Evolutionary conservation across 2,113 vertebrate genomes (phyloP).

Genomic region (Catharus minimus): DNA sequence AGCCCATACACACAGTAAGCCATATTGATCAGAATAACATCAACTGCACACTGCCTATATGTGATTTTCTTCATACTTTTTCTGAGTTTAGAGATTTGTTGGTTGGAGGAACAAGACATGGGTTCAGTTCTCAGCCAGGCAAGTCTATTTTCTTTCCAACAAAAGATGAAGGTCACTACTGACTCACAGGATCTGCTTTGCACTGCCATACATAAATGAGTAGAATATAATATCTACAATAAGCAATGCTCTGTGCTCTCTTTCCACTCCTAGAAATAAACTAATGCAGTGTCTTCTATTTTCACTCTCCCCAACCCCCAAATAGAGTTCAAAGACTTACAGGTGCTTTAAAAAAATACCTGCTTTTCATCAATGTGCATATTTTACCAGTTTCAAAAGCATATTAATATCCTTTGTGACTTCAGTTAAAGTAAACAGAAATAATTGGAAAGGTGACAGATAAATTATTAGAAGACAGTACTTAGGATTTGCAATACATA

Average conservation of each 20-base stretch:
- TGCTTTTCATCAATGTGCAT: conserved; percentile 37
- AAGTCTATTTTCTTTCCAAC: background rate
- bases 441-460: conserved; percentile 42
- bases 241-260: background rate
- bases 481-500: conserved; percentile 31
- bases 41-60: background rate
- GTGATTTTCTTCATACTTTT: background rate
- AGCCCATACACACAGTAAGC: rapidly evolving
- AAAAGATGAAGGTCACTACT: background rate
- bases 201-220: background rate
- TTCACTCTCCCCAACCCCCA: background rate
- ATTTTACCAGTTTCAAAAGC: conserved; percentile 59
- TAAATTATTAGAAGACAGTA: conserved; percentile 54
- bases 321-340: conserved; percentile 17
- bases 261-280: background rate
- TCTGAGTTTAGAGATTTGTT: background rate
- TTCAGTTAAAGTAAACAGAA: conserved; percentile 59
- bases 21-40: background rate
- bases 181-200: background rate
- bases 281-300: background rate
- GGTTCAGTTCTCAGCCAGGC: background rate
- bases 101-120: background rate
- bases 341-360: conserved; percentile 22
- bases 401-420: conserved; percentile 49
- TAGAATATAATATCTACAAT: background rate